These are phyloP conservation scores for Myopa testacea DNA, from an alignment of 2,888 invertebrate genomes.

Conservation along the genomic window DNA sequence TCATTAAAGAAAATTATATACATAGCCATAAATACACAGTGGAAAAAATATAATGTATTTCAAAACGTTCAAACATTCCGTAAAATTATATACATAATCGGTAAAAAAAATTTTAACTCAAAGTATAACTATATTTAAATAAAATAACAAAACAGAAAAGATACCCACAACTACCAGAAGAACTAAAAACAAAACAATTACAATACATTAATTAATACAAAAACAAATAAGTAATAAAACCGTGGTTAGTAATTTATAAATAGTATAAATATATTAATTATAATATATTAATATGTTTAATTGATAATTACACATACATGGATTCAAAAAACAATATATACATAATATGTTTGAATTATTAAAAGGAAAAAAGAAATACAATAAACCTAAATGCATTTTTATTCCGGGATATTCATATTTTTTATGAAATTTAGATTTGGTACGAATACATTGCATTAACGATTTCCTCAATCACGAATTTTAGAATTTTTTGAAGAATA, in stretches of 20 bases:
- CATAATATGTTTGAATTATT: constrained; percentile 31
- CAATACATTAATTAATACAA: not conserved
- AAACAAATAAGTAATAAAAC: not conserved
- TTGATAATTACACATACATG: not conserved
- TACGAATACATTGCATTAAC: no score
- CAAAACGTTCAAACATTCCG: not conserved
- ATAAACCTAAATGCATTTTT: not conserved
- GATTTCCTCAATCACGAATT: no score
- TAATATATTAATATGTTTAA: constrained; percentile 11
- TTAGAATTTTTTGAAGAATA: no score
- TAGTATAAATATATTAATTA: not conserved
- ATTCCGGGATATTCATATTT: not conserved
- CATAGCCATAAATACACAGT: not conserved
- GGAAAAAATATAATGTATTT: no score
- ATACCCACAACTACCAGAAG: no score
- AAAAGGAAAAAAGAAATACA: constrained; percentile 16
- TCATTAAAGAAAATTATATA: not conserved
- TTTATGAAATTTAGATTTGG: not conserved
- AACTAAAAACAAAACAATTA: not conserved
- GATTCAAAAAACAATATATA: constrained; percentile 18
- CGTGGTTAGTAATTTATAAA: not conserved
- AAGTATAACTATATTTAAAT: constrained; percentile 22
- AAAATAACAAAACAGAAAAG: not conserved
- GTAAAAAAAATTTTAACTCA: constrained; percentile 8
- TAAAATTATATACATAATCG: constrained; percentile 12